These are phyloP conservation scores for Bombus waltoni DNA, from an alignment of 1,140 invertebrate genomes.

Conservation along the genomic window DNA sequence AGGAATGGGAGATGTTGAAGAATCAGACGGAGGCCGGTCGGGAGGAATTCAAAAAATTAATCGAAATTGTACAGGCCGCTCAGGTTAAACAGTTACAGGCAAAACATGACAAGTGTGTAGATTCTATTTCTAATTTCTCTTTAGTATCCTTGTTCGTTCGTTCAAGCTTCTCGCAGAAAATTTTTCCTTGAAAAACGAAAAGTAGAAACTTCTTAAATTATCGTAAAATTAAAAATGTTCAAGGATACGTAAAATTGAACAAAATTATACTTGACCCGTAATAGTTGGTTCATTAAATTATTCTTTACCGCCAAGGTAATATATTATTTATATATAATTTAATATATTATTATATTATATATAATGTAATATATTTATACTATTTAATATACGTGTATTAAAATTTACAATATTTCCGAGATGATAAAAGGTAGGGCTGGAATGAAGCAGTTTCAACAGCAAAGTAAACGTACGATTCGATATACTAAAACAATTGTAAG, in stretches of 20 bases:
- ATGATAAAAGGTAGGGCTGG: not conserved
- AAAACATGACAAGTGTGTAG: slow-evolving; percentile 91
- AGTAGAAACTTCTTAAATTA: no score
- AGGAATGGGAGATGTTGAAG: slow-evolving; percentile 95
- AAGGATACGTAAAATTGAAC: not conserved
- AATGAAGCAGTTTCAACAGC: not conserved
- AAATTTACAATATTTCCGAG: not conserved
- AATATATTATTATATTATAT: no score
- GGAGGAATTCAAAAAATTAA: slow-evolving; percentile 93
- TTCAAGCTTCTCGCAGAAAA: not conserved
- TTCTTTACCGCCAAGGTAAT: not conserved
- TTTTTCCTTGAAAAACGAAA: not conserved
- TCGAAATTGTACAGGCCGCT: slow-evolving; percentile 92
- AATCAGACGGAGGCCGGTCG: slow-evolving; percentile 92
- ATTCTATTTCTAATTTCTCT: not conserved
- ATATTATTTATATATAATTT: not conserved
- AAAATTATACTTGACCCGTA: not conserved
- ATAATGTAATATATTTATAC: no score
- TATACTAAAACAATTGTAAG: no score
- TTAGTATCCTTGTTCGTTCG: not conserved
- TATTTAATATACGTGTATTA: not conserved
- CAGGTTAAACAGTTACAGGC: slow-evolving; percentile 96
- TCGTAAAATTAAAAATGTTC: not conserved
- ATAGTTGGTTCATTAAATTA: not conserved
- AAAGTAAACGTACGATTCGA: not conserved